phyloP scores from a whole-genome alignment of 2,113 vertebrate genomes.

The Phaetusa simplex region DNA sequence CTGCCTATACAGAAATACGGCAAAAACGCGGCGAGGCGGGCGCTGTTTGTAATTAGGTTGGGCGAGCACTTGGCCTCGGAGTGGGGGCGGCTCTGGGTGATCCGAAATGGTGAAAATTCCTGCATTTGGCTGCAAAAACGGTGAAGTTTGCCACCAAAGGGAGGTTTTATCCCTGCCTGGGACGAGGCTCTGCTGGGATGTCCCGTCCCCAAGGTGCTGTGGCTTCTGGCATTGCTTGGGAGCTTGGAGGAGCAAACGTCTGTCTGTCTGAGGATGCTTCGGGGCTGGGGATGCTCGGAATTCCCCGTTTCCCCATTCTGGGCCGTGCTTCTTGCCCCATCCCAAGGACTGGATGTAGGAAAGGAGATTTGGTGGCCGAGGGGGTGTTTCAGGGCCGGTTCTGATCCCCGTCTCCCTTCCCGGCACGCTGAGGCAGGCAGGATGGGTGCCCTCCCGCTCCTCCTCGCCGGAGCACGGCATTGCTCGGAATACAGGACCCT shows the following conservation, averaged over 20 bases:
- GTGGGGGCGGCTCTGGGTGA: background rate
- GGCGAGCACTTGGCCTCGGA: fast-evolving
- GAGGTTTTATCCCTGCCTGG: background rate
- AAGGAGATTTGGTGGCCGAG: background rate
- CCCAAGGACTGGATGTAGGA: background rate
- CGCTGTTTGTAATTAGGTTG: background rate
- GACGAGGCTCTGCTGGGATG: background rate
- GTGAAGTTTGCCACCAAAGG: background rate
- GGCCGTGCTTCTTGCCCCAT: fast-evolving
- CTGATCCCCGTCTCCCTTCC: background rate
- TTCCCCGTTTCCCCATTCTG: background rate
- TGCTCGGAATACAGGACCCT: background rate
- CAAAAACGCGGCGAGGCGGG: fast-evolving
- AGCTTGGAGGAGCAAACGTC: background rate
- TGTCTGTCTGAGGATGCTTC: background rate
- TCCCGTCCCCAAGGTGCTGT: fast-evolving
- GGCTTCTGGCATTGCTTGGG: background rate
- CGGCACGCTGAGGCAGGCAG: background rate
- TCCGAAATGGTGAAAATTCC: fast-evolving
- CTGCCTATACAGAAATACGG: background rate
- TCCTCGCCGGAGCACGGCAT: background rate
- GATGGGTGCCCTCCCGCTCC: background rate
- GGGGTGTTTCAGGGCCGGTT: fast-evolving
- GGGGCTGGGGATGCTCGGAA: background rate
- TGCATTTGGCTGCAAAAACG: fast-evolving